These are phyloP conservation scores for Dolichotis patagonum DNA, from an alignment of 2,113 vertebrate genomes.

Conservation along the genomic window DNA sequence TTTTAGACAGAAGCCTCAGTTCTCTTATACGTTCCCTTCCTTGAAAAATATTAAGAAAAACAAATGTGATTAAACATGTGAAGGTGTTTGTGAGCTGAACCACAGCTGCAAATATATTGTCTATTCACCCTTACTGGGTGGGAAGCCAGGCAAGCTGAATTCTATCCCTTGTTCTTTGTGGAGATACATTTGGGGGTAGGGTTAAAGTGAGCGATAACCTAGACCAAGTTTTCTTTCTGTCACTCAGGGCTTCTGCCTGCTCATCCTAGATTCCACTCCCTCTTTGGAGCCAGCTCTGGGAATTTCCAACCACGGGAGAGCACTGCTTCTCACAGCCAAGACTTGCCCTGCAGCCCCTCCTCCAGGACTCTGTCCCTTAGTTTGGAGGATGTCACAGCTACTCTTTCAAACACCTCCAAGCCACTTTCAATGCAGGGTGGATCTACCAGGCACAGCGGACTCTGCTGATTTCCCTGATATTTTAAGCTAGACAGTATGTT, in stretches of 20 bases:
- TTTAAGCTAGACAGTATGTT: neutral
- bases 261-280: neutral
- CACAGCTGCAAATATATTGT: neutral
- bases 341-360: neutral
- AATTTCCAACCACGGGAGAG: neutral
- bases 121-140: neutral
- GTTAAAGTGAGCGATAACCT: neutral
- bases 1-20: neutral
- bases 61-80: neutral
- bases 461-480: neutral
- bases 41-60: neutral
- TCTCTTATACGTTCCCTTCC: neutral
- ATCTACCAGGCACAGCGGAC: neutral
- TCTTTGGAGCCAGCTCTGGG: neutral
- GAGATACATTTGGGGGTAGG: neutral
- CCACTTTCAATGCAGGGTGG: accelerated
- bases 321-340: neutral
- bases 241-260: neutral
- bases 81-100: neutral
- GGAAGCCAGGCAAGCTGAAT: neutral
- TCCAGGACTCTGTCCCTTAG: neutral
- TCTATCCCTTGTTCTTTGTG: neutral
- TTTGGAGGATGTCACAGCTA: neutral
- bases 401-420: neutral
- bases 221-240: neutral